A percentile compares a stretch with the other conserved stretches of the same genome.
These are phyloP conservation scores for Oryzias curvinotus DNA, from an alignment of 2,113 vertebrate species.

Conservation along the genomic window DNA sequence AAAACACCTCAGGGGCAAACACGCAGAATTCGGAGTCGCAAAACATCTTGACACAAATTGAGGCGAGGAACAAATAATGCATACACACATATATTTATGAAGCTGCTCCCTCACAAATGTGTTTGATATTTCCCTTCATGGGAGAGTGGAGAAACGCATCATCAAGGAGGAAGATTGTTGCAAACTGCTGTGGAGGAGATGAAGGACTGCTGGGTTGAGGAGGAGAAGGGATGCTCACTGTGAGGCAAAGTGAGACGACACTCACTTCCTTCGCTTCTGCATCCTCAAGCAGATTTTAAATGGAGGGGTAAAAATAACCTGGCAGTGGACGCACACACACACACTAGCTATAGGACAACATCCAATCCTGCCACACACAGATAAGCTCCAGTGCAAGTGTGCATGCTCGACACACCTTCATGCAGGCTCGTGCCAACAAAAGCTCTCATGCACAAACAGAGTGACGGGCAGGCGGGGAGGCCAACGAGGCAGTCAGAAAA, in stretches of 20 bases:
- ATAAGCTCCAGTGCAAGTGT: slow-evolving; percentile 5
- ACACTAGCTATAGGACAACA: background rate
- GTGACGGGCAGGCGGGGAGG: slow-evolving; percentile 45
- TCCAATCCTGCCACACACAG: background rate
- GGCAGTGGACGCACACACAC: slow-evolving; percentile 1
- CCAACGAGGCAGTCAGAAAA: slow-evolving; percentile 43
- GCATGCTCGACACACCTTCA: background rate
- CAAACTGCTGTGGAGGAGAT: slow-evolving; percentile 5
- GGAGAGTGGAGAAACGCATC: slow-evolving; percentile 18
- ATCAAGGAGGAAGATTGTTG: slow-evolving; percentile 20
- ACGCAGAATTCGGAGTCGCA: background rate
- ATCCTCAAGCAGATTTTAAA: slow-evolving; percentile 59
- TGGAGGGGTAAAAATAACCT: slow-evolving; percentile 53
- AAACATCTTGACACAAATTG: slow-evolving; percentile 8
- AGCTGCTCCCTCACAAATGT: no score
- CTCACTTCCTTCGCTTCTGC: slow-evolving; percentile 51
- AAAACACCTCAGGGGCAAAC: slow-evolving; percentile 6
- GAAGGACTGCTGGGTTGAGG: slow-evolving; percentile 8
- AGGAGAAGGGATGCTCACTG: slow-evolving; percentile 19
- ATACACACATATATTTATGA: no score
- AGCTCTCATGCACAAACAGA: slow-evolving; percentile 12
- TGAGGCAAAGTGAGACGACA: slow-evolving; percentile 44
- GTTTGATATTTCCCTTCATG: background rate
- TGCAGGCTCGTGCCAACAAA: slow-evolving; percentile 11
- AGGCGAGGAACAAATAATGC: no score